phyloP scores from a whole-genome alignment of 2,888 invertebrate genomes.

The Hylaea fasciaria region DNA sequence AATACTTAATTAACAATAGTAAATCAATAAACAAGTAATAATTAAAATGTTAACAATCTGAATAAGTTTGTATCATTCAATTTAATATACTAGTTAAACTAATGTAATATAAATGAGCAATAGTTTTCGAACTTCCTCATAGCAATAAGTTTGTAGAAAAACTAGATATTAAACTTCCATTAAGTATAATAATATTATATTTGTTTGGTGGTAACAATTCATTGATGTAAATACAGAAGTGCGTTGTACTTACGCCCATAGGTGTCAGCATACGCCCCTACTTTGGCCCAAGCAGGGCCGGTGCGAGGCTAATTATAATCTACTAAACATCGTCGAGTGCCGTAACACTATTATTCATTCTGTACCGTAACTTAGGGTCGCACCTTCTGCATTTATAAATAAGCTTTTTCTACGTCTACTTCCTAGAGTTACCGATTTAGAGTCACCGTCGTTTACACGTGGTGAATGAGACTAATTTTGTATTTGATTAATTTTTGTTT shows the following conservation, averaged over 20 bases:
- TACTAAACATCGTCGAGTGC: conserved; percentile 82
- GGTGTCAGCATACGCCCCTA: conserved; percentile 32
- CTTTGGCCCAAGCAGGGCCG: conserved; percentile 64
- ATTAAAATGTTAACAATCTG: too few relatives aligned
- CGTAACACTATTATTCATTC: conserved; percentile 13
- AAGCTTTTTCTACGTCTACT: conserved; percentile 62
- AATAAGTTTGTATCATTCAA: too few relatives aligned
- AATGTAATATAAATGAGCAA: too few relatives aligned
- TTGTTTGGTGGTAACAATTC: not conserved
- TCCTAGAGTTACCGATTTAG: conserved; percentile 58
- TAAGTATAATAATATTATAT: too few relatives aligned
- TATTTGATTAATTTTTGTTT: conserved; percentile 35
- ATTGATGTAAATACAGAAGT: conserved; percentile 6
- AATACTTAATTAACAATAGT: too few relatives aligned
- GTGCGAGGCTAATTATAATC: conserved; percentile 83
- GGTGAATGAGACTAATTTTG: conserved; percentile 40
- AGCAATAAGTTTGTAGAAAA: too few relatives aligned
- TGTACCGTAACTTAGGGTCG: conserved; percentile 78
- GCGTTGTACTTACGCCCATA: conserved; percentile 5
- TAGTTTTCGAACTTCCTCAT: too few relatives aligned
- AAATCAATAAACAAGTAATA: too few relatives aligned
- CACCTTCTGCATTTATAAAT: conserved; percentile 76
- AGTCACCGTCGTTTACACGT: conserved; percentile 41
- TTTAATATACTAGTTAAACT: too few relatives aligned
- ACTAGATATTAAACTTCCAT: too few relatives aligned